These are phyloP conservation scores for Bellardia bayeri DNA, from an alignment of 2,888 invertebrate genomes.

Conservation along the genomic window DNA sequence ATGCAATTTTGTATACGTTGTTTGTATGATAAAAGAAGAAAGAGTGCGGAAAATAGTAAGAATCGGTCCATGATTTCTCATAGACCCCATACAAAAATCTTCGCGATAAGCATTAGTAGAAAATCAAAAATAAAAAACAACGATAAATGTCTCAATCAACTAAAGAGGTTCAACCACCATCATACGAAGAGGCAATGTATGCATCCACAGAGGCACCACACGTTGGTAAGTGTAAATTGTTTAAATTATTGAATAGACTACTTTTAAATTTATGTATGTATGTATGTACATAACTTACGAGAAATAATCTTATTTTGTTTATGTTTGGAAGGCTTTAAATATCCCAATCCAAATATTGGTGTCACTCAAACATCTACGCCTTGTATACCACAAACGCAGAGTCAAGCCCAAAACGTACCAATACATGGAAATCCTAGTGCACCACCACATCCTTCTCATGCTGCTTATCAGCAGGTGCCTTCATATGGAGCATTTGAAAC, in stretches of 20 bases:
- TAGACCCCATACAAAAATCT: too few relatives aligned
- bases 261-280: background rate
- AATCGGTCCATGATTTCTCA: too few relatives aligned
- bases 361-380: slow-evolving; percentile 49
- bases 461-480: slow-evolving; percentile 84
- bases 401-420: slow-evolving; percentile 55
- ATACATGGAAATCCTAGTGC: slow-evolving; percentile 70
- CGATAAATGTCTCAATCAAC: slow-evolving; percentile 53
- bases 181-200: slow-evolving; percentile 74
- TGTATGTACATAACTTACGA: background rate
- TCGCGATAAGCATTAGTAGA: slow-evolving; percentile 31
- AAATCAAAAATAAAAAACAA: background rate
- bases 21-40: too few relatives aligned
- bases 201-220: slow-evolving; percentile 71
- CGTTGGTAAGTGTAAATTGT: slow-evolving; percentile 71
- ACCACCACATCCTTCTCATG: slow-evolving; percentile 70
- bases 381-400: slow-evolving; percentile 38
- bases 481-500: slow-evolving; percentile 84
- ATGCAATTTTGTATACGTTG: too few relatives aligned
- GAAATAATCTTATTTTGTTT: background rate
- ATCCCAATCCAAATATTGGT: slow-evolving; percentile 75
- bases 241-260: background rate
- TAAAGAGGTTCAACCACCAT: slow-evolving; percentile 71
- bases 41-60: too few relatives aligned
- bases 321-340: slow-evolving; percentile 65